Evolutionary conservation across 2,888 invertebrate genomes (phyloP), one percentile per base, ranked within the genome.

Genomic region (Dryomyza anilis): DNA sequence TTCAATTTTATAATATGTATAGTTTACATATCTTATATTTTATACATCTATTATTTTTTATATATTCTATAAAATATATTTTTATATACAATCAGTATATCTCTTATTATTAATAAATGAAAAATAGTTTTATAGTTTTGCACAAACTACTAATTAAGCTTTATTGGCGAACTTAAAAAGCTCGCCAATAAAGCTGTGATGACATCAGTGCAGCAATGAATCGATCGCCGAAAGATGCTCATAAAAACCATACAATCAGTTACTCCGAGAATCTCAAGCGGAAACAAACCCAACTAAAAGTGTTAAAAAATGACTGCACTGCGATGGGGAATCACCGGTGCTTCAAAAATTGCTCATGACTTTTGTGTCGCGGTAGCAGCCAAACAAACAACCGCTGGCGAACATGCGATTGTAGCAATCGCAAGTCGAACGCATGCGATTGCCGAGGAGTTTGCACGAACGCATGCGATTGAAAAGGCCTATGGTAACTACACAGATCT

Each of bases 301-400:
- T 7, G 25, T 29, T 25, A 25, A 5, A 70, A 48, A 63, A 75
- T 74, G 73, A 68, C 72, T 16, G n/a, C n/a, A n/a, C 64, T 90
- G 56, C 87, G 87, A 76, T 95, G 95, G 95, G 95, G 94, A 55
- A 89, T 95, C 70, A 88, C 87, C 1, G 89, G 92, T 60, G 89
- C 91, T 48, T 95, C 94, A 3, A 89, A 89, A 85, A 95, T 95
- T 71, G 88, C 89, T 52, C 88, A 91, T 78, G 95, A 95, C 81
- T 95, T 95, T 84, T 87, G 89, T 23, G 86, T 87, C 2, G 91
- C 91, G 12, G 71, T 92, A 67, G 84, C 85, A 59, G 64, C 85
- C 55, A n/a, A n/a, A n/a, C 87, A 87, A 7, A 83, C 91, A 46
- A 86, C 89, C 1, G 82, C 89, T 36, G 85, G 89, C 1, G 73